These are phyloP conservation scores for Cyanistes caeruleus DNA, from an alignment of 2,113 vertebrate species.

Conservation along the genomic window DNA sequence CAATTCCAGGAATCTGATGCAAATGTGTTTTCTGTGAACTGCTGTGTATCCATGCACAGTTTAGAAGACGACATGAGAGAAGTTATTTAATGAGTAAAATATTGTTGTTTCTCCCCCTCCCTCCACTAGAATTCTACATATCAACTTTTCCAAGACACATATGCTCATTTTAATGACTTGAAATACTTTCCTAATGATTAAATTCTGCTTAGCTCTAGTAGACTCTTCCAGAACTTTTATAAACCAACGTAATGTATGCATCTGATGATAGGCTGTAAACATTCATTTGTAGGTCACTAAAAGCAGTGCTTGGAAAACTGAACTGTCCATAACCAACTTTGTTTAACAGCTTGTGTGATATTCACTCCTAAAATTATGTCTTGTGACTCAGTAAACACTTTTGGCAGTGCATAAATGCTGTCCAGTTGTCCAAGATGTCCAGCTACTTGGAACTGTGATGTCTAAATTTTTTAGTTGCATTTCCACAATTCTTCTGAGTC, in stretches of 20 bases:
- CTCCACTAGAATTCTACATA: slow-evolving; percentile 14
- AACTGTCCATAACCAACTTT: background rate
- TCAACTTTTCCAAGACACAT: slow-evolving; percentile 47
- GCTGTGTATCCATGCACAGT: background rate
- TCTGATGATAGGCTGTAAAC: background rate
- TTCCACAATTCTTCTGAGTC: background rate
- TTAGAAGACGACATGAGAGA: slow-evolving; percentile 16
- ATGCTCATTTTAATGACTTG: slow-evolving; percentile 38
- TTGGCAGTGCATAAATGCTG: background rate
- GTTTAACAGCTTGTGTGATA: background rate
- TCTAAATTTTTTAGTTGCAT: background rate
- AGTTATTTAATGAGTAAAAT: slow-evolving; percentile 58
- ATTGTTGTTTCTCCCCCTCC: slow-evolving; percentile 29
- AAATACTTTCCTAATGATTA: slow-evolving; percentile 63
- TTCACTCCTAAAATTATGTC: background rate
- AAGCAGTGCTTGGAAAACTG: background rate
- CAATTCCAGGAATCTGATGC: slow-evolving; percentile 40
- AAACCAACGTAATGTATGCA: background rate
- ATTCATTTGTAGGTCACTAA: background rate
- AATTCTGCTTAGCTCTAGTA: slow-evolving; percentile 10
- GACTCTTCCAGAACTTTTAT: background rate
- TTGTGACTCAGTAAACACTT: background rate
- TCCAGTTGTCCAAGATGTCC: background rate
- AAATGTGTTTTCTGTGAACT: slow-evolving; percentile 54
- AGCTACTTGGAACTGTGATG: background rate